These are phyloP conservation scores for Mormyrus hasselquistii DNA, from an alignment of 2,797 vertebrate species.

Conservation along the genomic window DNA sequence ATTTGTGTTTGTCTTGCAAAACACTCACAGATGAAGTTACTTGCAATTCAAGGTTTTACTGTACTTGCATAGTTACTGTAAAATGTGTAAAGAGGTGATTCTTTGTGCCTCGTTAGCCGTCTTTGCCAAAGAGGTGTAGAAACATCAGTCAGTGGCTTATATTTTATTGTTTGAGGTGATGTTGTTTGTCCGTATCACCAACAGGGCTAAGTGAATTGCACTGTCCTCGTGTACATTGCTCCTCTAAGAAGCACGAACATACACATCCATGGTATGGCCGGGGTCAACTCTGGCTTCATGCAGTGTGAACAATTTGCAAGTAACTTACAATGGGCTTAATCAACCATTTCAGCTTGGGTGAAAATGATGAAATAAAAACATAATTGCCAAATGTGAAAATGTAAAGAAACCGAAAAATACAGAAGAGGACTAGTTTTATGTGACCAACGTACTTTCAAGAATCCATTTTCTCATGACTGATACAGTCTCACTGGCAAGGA, in stretches of 20 bases:
- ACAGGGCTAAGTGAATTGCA: not conserved
- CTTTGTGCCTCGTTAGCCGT: not conserved
- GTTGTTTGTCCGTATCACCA: not conserved
- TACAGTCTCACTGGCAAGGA: not conserved
- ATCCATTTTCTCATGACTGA: not conserved
- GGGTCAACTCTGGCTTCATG: not conserved
- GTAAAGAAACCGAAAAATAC: not conserved
- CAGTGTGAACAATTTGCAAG: not conserved
- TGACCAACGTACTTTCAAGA: not conserved
- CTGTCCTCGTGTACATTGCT: not conserved
- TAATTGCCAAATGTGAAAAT: not conserved
- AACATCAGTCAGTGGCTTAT: not conserved
- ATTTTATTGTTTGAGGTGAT: not conserved
- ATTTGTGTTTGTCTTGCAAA: too few species aligned
- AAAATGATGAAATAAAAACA: not conserved
- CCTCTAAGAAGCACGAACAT: not conserved
- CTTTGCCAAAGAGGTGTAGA: not conserved
- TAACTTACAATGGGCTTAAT: not conserved
- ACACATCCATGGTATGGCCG: not conserved
- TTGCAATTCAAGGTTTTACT: too few species aligned
- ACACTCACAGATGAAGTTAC: too few species aligned
- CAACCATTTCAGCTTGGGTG: not conserved
- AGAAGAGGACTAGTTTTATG: not conserved
- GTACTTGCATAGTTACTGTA: not conserved
- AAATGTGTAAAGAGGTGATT: not conserved